Evolutionary conservation across 2,113 vertebrate genomes (phyloP).

Genomic region (Paraplagusia blochii): DNA sequence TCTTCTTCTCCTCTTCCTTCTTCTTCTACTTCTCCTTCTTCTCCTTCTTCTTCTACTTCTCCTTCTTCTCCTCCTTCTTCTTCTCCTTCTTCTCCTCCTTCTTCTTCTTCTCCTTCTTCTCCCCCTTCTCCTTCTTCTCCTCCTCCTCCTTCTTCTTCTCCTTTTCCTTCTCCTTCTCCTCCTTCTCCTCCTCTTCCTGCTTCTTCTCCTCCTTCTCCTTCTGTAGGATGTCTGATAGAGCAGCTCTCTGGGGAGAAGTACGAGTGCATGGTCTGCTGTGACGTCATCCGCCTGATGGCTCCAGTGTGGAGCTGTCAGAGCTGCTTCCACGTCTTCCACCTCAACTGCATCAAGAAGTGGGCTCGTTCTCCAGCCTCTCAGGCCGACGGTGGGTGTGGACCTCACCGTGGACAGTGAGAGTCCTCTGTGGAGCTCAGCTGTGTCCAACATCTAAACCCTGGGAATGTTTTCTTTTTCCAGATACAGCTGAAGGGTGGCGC

Average conservation of each 20-base stretch:
- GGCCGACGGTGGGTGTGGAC: slow-evolving; percentile 81
- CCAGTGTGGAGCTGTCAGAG: slow-evolving; percentile 96
- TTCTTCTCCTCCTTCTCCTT: slow-evolving; percentile 12
- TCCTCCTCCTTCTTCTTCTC: no score
- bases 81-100: no score
- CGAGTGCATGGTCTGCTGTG: slow-evolving; percentile 98
- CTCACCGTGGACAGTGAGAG: no score
- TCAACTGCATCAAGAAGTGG: slow-evolving; percentile 98
- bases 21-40: no score
- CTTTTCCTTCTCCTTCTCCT: no score
- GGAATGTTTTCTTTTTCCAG: slow-evolving; percentile 62
- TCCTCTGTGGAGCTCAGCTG: no score
- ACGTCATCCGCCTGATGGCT: slow-evolving; percentile 85
- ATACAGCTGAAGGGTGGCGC: slow-evolving; percentile 90
- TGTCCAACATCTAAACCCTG: background rate
- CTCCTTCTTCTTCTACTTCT: no score
- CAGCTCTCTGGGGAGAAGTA: slow-evolving; percentile 96
- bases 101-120: no score
- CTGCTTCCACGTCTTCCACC: slow-evolving; percentile 95
- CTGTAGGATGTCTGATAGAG: slow-evolving; percentile 88
- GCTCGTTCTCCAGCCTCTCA: slow-evolving; percentile 94
- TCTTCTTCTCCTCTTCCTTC: no score
- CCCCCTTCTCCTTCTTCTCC: no score
- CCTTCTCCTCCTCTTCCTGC: background rate
- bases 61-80: no score